These are phyloP conservation scores for Hydriomena furcata DNA, from an alignment of 2,888 invertebrate species.

Conservation along the genomic window DNA sequence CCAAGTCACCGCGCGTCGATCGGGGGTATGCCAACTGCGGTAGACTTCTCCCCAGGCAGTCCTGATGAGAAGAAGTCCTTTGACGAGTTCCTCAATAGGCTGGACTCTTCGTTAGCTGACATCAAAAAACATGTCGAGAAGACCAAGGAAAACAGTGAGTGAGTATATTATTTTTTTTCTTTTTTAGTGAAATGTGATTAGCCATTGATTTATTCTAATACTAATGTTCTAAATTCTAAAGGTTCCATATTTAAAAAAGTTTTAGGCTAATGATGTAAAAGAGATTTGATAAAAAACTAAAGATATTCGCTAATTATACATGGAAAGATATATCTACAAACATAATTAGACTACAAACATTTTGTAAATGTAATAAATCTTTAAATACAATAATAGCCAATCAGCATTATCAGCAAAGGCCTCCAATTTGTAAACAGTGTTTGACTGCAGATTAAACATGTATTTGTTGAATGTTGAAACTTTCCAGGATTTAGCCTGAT, in stretches of 20 bases:
- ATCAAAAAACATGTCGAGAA: constrained; percentile 93
- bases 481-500: constrained; percentile 22
- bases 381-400: neutral
- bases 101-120: constrained; percentile 92
- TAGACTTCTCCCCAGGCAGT: constrained; percentile 82
- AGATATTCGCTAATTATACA: no score
- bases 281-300: no score
- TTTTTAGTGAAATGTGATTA: no score
- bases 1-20: constrained; percentile 83
- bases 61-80: constrained; percentile 89
- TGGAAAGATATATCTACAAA: no score
- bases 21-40: constrained; percentile 73
- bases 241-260: no score
- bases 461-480: constrained; percentile 17
- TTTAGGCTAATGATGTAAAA: no score
- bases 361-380: no score
- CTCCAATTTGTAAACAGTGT: constrained; percentile 3
- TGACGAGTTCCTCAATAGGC: constrained; percentile 91
- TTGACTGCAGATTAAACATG: constrained; percentile 20
- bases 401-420: neutral
- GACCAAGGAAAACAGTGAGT: constrained; percentile 92
- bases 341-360: no score
- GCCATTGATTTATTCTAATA: no score
- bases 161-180: constrained; percentile 74
- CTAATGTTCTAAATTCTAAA: no score